Conservation (phyloP, 2,888 invertebrate genomes). For the Cremastinae sp. region DNA sequence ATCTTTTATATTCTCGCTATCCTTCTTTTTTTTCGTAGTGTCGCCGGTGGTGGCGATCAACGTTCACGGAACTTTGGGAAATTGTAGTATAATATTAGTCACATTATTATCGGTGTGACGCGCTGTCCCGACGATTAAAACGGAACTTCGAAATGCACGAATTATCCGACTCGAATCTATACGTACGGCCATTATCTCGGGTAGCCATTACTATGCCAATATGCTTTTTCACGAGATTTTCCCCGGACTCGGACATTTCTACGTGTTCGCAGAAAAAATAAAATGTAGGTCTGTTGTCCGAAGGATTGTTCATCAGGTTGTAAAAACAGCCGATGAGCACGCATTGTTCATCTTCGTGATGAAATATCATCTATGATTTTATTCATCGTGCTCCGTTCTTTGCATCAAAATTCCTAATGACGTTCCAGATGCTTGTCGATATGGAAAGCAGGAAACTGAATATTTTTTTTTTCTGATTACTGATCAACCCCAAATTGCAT, state of each 20-base stretch:
- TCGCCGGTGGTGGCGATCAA: neutral
- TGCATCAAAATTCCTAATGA: too few relatives aligned
- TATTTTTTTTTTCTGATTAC: too few relatives aligned
- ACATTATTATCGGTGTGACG: neutral
- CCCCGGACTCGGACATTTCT: too few relatives aligned
- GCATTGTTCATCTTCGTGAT: too few relatives aligned
- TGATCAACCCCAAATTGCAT: too few relatives aligned
- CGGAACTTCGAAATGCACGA: neutral
- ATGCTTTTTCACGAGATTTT: neutral
- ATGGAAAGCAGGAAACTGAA: too few relatives aligned
- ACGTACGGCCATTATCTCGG: neutral
- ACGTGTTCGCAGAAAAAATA: neutral
- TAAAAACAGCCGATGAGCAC: neutral
- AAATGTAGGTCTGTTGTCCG: conserved; percentile 11
- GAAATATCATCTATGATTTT: too few relatives aligned
- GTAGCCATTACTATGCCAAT: neutral
- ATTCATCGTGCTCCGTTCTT: too few relatives aligned
- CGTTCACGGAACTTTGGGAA: conserved; percentile 13
- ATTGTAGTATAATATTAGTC: conserved; percentile 10
- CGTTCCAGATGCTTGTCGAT: too few relatives aligned
- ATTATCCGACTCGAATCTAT: neutral
- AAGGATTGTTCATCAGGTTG: conserved; percentile 1
- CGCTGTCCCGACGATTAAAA: neutral
- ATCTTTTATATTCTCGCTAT: conserved; percentile 13
- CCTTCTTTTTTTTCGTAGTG: conserved; percentile 25